These are phyloP conservation scores for Smittia aterrima DNA, from an alignment of 2,888 invertebrate genomes.

Conservation along the genomic window DNA sequence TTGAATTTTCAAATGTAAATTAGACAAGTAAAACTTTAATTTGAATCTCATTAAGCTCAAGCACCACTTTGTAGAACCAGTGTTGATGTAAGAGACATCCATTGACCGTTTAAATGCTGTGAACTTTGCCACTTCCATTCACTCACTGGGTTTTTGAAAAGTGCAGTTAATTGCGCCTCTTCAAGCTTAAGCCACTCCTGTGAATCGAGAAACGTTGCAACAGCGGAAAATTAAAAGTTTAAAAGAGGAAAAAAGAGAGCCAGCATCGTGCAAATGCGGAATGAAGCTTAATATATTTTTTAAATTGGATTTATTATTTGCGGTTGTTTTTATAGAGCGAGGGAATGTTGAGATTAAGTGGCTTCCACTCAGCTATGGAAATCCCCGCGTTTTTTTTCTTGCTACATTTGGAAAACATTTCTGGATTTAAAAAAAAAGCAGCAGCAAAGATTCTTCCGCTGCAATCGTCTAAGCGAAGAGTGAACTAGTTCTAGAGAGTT, in stretches of 20 bases:
- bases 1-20: no score
- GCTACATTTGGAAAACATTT: not conserved
- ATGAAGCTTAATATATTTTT: not conserved
- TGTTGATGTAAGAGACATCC: no score
- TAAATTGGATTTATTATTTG: conserved; percentile 37
- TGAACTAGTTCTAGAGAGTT: not conserved
- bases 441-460: not conserved
- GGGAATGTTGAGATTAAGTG: conserved; percentile 23
- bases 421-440: not conserved
- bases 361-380: conserved; percentile 20
- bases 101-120: no score
- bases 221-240: conserved; percentile 2
- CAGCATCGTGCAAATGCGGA: not conserved
- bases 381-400: not conserved
- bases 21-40: no score
- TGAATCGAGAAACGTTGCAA: not conserved
- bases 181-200: not conserved
- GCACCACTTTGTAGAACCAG: no score
- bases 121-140: no score
- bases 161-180: not conserved
- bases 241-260: not conserved
- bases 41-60: no score
- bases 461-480: not conserved
- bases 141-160: not conserved
- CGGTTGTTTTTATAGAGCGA: conserved; percentile 29